phyloP scores from a whole-genome alignment of 2,113 vertebrate genomes.

The Saguinus midas region DNA sequence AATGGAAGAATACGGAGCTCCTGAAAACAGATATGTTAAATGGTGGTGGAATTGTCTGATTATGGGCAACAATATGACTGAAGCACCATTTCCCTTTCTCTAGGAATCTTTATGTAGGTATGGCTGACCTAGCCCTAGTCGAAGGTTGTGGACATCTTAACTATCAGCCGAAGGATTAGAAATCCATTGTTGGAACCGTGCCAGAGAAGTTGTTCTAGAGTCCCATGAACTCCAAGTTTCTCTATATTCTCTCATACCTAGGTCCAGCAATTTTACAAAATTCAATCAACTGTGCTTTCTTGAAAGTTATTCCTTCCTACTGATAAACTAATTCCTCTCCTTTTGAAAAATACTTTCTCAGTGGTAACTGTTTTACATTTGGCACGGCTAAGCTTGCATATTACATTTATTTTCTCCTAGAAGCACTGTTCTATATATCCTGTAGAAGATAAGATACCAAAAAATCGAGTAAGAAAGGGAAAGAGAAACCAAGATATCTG shows the following conservation, averaged over 20 bases:
- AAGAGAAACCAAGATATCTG: background rate
- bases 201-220: background rate
- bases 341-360: conserved; percentile 7
- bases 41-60: background rate
- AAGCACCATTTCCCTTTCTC: background rate
- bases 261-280: background rate
- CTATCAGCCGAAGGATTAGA: background rate
- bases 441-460: background rate
- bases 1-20: background rate
- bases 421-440: background rate
- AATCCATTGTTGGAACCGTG: background rate
- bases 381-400: background rate
- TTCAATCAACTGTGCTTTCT: background rate
- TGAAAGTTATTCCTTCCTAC: background rate
- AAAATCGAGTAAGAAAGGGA: background rate
- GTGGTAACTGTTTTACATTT: background rate
- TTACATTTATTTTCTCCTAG: conserved; percentile 26
- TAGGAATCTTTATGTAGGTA: background rate
- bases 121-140: background rate
- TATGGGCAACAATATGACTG: background rate
- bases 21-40: background rate
- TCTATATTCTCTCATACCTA: background rate
- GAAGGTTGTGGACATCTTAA: background rate
- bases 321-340: background rate
- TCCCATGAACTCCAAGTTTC: background rate